Percentiles rank a stretch among this genome's conserved stretches.
These are phyloP conservation scores for Andrena chrysosceles DNA, from an alignment of 2,888 invertebrate species.

Conservation along the genomic window DNA sequence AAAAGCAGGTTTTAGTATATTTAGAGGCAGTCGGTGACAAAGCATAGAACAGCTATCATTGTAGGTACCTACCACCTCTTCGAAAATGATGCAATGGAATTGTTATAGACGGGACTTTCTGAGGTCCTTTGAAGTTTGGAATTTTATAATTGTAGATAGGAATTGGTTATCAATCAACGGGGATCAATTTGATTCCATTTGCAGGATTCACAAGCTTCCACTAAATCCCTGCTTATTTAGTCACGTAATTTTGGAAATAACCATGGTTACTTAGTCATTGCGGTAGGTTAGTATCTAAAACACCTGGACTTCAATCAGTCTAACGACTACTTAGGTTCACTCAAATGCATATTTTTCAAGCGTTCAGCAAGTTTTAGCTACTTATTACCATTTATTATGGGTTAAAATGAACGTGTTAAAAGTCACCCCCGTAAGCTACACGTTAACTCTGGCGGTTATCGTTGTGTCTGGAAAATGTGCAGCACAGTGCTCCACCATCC, in stretches of 20 bases:
- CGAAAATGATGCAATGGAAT: no score
- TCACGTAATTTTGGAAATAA: background rate
- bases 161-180: no score
- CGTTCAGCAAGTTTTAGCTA: background rate
- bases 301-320: background rate
- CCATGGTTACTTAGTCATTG: background rate
- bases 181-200: no score
- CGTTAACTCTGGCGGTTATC: conserved; percentile 13
- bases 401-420: background rate
- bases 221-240: background rate
- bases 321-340: background rate
- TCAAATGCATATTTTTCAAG: background rate
- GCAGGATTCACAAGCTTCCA: background rate
- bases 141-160: no score
- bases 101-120: no score
- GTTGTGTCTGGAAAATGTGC: background rate
- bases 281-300: background rate
- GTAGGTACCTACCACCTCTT: no score
- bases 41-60: no score
- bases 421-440: background rate
- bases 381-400: background rate
- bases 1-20: background rate
- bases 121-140: no score
- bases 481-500: conserved; percentile 14
- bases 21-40: background rate